These are phyloP conservation scores for Dyspetes luteomarginatus DNA, from an alignment of 2,888 invertebrate species.

Conservation along the genomic window DNA sequence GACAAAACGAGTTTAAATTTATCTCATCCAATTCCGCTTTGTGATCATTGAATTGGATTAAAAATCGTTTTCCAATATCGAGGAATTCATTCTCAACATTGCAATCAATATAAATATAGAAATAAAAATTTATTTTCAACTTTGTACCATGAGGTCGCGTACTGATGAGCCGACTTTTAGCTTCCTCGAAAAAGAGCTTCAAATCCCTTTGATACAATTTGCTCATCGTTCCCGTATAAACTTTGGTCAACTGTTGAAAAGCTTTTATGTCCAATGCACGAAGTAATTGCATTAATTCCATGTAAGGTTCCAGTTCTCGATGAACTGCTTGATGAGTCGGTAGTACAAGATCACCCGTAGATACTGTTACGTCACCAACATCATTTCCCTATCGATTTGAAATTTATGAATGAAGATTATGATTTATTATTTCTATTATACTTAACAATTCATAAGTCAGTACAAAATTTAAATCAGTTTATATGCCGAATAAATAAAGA, in stretches of 20 bases:
- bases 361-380: constrained; percentile 86
- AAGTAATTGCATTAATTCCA: constrained; percentile 96
- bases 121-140: not conserved
- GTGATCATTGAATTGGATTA: not conserved
- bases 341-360: constrained; percentile 86
- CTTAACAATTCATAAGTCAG: not conserved
- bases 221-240: constrained; percentile 92
- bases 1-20: constrained; percentile 4
- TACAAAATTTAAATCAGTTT: not conserved
- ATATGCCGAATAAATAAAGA: too few relatives aligned
- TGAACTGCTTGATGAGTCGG: constrained; percentile 93
- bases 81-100: not conserved
- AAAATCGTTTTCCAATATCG: too few relatives aligned
- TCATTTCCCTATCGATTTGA: constrained; percentile 86
- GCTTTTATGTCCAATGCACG: constrained; percentile 93
- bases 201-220: constrained; percentile 95
- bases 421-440: constrained; percentile 16
- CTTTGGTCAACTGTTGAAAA: constrained; percentile 92
- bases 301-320: constrained; percentile 93
- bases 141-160: constrained; percentile 75
- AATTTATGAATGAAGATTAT: constrained; percentile 40
- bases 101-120: constrained; percentile 11
- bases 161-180: constrained; percentile 82
- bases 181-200: constrained; percentile 90
- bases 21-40: not conserved